These are phyloP conservation scores for Ichneumon xanthorius DNA, from an alignment of 2,888 invertebrate species.

Conservation along the genomic window DNA sequence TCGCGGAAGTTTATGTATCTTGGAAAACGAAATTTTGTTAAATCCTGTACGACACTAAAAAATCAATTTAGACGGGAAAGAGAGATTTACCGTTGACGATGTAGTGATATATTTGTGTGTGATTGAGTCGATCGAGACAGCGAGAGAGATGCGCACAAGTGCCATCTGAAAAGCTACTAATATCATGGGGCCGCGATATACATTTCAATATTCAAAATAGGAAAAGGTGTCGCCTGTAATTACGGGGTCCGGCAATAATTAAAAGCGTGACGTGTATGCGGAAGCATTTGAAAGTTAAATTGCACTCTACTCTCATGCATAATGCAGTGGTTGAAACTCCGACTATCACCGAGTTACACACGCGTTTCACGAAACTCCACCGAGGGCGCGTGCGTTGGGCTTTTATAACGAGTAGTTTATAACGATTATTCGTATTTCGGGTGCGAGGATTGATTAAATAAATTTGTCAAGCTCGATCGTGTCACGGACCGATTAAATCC, in stretches of 20 bases:
- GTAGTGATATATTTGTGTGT: background rate
- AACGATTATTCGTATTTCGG: conserved; percentile 48
- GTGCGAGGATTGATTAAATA: conserved; percentile 35
- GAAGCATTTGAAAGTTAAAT: conserved; percentile 78
- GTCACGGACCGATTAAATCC: conserved; percentile 22
- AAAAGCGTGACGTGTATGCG: conserved; percentile 70
- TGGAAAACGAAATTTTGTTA: background rate
- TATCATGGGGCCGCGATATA: conserved; percentile 51
- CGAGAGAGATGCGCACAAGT: background rate
- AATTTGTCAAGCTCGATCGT: conserved; percentile 40
- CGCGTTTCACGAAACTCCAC: background rate
- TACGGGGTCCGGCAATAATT: conserved; percentile 76
- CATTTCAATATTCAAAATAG: conserved; percentile 65
- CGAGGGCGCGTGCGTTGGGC: background rate
- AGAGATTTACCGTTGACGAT: background rate
- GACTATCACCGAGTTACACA: conserved; percentile 68
- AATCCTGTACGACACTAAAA: background rate
- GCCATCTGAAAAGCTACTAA: conserved; percentile 6
- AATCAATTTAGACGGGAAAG: background rate
- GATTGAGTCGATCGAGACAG: background rate
- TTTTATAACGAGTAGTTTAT: conserved; percentile 34
- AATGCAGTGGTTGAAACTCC: conserved; percentile 72
- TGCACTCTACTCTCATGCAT: conserved; percentile 75
- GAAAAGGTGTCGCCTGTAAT: conserved; percentile 75
- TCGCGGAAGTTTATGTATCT: too few relatives aligned